These are phyloP conservation scores for Cosmia trapezina DNA, from an alignment of 2,888 invertebrate genomes.

Conservation along the genomic window DNA sequence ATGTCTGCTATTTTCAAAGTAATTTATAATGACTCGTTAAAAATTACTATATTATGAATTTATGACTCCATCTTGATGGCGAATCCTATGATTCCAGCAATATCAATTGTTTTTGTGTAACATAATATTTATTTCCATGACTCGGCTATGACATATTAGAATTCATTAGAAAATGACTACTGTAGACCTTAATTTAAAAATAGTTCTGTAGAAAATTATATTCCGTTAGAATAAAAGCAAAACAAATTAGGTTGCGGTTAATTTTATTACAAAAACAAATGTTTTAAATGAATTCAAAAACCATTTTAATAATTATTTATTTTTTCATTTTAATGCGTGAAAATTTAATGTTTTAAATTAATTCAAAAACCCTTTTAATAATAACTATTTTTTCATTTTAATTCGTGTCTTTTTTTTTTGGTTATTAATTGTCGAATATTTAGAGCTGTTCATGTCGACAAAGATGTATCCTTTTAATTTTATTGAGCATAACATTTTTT, in stretches of 20 bases:
- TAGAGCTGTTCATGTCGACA: background rate
- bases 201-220: background rate
- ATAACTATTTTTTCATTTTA: background rate
- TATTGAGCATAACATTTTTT: background rate
- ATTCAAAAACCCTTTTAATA: background rate
- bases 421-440: background rate
- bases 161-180: conserved; percentile 1
- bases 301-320: background rate
- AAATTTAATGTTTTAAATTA: too few relatives aligned
- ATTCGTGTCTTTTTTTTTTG: background rate
- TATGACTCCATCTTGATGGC: background rate
- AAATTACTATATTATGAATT: too few relatives aligned
- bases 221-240: background rate
- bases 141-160: background rate
- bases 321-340: background rate
- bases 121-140: background rate
- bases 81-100: background rate
- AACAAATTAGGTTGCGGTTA: background rate
- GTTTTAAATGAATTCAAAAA: background rate
- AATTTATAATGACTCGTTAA: too few relatives aligned
- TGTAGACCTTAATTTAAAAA: background rate
- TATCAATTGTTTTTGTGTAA: background rate
- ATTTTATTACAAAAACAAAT: too few relatives aligned
- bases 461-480: background rate
- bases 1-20: background rate